Base-by-base conservation (phyloP, 2,797 vertebrate species). In the Acanthurus tractus region DNA sequence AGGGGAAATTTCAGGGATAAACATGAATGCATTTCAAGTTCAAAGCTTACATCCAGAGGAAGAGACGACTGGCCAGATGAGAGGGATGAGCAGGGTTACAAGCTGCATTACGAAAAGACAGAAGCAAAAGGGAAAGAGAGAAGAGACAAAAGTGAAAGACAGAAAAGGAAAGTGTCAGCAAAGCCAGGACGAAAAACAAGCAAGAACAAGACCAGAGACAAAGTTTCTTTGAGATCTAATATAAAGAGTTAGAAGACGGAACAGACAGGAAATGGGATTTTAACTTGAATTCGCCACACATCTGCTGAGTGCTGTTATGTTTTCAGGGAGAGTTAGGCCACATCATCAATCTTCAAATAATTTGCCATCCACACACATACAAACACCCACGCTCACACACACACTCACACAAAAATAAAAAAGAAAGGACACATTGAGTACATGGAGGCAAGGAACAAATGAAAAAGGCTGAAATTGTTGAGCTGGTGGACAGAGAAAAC, bases 11-110 rank as follows among this genome's bases (percentile, higher is more conserved):
- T 92, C 77, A 89, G 18, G 72, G 64, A 68, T 91, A 81, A 89
- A 69, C 61, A 72, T 68, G 58, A 78, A 82, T 65, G 80, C 70
- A 83, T 86, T 78, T 82, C 49, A 84, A 66, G 72, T 61, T 79
- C 1, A 36, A 49, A 67, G 78, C 20, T 40, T 78, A 57, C 34
- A 53, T 72, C 84, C 81, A 85, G 63, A 62, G 49, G 78, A 74
- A 66, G 75, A 82, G 78, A 70, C 50, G 66, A 73, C 61, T 1
- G 63, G 55, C 76, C 70, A 81, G 58, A 62, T n/a, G 72, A 76
- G 58, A 76, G 66, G 64, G 59, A 76, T 38, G 59, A 84, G 73
- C 58, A 67, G 70, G 57, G 75, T 25, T 20, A 34, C n/a, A 81
- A 80, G 77, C 79, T 89, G 80, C 58, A 68, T n/a, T 80, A 67